A percentile compares a stretch with the other conserved stretches of the same genome.
Conservation (phyloP, 2,888 invertebrate species). For the Anorthoa munda region DNA sequence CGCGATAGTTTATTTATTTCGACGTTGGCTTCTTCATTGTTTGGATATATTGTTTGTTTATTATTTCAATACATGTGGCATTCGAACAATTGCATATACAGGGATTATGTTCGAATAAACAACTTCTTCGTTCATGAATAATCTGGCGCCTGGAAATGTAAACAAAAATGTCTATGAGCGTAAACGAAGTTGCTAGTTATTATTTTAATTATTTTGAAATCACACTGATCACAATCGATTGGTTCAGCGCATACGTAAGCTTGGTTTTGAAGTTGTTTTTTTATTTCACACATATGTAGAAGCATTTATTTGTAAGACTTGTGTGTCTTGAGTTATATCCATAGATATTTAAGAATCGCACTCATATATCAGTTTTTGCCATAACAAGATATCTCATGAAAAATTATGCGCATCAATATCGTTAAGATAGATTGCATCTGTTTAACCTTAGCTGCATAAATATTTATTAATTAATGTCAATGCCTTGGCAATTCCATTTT, state of each 20-base stretch:
- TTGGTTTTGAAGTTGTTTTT: neutral
- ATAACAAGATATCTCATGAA: neutral
- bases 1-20: slow-evolving; percentile 48
- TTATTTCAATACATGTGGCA: slow-evolving; percentile 37
- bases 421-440: slow-evolving; percentile 3
- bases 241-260: slow-evolving; percentile 1
- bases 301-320: neutral
- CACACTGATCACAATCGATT: slow-evolving; percentile 11
- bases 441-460: slow-evolving; percentile 24
- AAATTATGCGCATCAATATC: slow-evolving; percentile 20
- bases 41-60: slow-evolving; percentile 38
- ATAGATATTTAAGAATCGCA: neutral
- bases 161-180: slow-evolving; percentile 50
- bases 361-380: neutral
- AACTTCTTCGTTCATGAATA: slow-evolving; percentile 26
- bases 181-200: slow-evolving; percentile 3
- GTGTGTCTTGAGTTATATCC: neutral
- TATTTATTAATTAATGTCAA: slow-evolving; percentile 20
- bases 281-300: neutral
- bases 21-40: slow-evolving; percentile 40
- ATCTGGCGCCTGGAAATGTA: slow-evolving; percentile 47
- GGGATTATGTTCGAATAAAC: slow-evolving; percentile 48
- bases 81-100: slow-evolving; percentile 33
- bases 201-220: slow-evolving; percentile 24
- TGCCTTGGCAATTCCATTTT: slow-evolving; percentile 13